Evolutionary conservation across 2,888 invertebrate species (phyloP).

Genomic region (Saturnia japonica): DNA sequence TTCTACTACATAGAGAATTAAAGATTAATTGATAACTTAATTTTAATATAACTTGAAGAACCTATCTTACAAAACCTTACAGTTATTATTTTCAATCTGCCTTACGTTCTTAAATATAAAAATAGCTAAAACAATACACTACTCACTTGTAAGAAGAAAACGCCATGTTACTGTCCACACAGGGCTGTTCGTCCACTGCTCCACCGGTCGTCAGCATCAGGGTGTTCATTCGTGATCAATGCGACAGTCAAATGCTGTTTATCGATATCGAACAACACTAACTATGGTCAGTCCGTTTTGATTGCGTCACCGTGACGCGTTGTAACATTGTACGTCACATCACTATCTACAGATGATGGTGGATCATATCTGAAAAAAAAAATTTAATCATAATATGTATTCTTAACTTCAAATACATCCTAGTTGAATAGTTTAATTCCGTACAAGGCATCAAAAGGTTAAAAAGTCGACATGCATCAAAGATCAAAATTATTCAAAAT

Average conservation of each 20-base stretch:
- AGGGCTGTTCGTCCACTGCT: conserved; percentile 70
- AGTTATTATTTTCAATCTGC: no score
- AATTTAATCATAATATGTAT: conserved; percentile 12
- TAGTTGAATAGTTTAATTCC: no score
- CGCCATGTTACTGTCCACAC: conserved; percentile 74
- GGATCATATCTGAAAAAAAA: conserved; percentile 56
- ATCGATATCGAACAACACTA: conserved; percentile 60
- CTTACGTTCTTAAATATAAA: not conserved
- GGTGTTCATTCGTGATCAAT: conserved; percentile 63
- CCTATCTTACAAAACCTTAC: no score
- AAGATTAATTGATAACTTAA: no score
- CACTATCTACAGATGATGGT: conserved; percentile 50
- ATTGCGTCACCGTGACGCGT: conserved; percentile 61
- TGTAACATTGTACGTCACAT: conserved; percentile 59
- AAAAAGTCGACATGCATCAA: no score
- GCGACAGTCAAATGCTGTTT: conserved; percentile 28
- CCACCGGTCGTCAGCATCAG: conserved; percentile 77
- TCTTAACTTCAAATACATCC: no score
- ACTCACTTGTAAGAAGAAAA: conserved; percentile 78
- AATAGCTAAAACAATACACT: not conserved
- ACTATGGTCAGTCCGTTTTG: conserved; percentile 47
- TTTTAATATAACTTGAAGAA: no score
- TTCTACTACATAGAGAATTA: no score
- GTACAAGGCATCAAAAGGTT: no score
- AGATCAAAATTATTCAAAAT: no score